Percentiles rank a stretch among this genome's conserved stretches.
Conservation (phyloP, 2,797 vertebrate species). For the Tadarida brasiliensis region DNA sequence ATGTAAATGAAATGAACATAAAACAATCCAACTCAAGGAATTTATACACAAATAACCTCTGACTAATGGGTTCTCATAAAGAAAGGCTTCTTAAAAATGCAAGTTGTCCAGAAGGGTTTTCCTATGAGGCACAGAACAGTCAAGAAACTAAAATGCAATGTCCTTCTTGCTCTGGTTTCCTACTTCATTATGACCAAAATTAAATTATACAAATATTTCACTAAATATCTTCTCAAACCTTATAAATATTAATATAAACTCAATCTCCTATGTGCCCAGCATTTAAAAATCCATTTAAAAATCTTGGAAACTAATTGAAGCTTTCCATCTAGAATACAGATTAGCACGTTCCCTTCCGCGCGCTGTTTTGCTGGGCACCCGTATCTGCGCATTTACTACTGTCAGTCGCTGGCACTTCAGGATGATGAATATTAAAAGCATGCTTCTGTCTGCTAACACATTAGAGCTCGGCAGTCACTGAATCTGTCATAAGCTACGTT, state of each 20-base stretch:
- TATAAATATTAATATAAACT: conserved; percentile 89
- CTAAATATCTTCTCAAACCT: conserved; percentile 88
- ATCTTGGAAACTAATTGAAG: conserved; percentile 87
- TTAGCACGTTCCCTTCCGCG: conserved; percentile 74
- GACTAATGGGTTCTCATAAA: background rate
- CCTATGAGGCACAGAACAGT: conserved; percentile 1
- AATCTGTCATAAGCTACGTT: conserved; percentile 80
- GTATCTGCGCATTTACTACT: conserved; percentile 79
- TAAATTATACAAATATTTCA: conserved; percentile 89
- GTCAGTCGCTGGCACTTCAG: conserved; percentile 82
- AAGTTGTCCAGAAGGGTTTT: background rate
- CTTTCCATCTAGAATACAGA: conserved; percentile 86
- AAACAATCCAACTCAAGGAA: background rate
- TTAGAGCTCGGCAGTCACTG: conserved; percentile 77
- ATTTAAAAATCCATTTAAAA: conserved; percentile 88
- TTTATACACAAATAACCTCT: accelerated
- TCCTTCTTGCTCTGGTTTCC: conserved; percentile 62
- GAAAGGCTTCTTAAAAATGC: background rate
- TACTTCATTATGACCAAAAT: conserved; percentile 85
- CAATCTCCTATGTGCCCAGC: conserved; percentile 86
- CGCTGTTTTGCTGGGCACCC: conserved; percentile 83
- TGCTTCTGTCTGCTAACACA: conserved; percentile 79
- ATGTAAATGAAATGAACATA: background rate
- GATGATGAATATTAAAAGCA: conserved; percentile 87
- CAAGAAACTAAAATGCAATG: conserved; percentile 59